Percentiles rank a stretch among this genome's conserved stretches.
These are phyloP conservation scores for Ooceraea biroi DNA, from an alignment of 1,140 invertebrate genomes.

Conservation along the genomic window DNA sequence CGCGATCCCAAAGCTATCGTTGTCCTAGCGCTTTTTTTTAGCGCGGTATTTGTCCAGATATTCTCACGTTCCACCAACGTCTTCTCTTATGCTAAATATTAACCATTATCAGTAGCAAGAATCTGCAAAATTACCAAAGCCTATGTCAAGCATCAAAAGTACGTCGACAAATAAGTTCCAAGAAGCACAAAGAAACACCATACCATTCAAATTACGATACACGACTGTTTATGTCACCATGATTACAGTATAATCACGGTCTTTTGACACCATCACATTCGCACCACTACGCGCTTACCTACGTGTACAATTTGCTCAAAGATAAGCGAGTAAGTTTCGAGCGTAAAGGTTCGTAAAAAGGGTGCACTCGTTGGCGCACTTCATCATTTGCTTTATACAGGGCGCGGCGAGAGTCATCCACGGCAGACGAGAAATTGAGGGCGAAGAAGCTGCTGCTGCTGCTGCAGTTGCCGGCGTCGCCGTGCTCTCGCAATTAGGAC, in stretches of 20 bases:
- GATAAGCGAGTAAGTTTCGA: constrained; percentile 11
- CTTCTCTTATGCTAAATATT: neutral
- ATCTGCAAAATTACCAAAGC: too few species aligned
- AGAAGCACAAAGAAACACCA: too few species aligned
- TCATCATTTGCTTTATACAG: constrained; percentile 44
- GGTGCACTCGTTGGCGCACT: neutral
- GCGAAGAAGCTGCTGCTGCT: constrained; percentile 32
- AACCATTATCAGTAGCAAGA: too few species aligned
- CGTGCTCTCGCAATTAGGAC: constrained; percentile 52
- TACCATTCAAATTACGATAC: too few species aligned
- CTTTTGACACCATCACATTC: too few species aligned
- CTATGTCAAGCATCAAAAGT: too few species aligned
- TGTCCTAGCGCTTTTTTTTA: constrained; percentile 1
- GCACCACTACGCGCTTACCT: too few species aligned
- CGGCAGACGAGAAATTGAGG: constrained; percentile 49
- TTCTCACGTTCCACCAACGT: neutral
- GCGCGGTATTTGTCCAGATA: constrained; percentile 12
- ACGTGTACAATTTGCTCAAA: constrained; percentile 30
- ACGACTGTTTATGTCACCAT: too few species aligned
- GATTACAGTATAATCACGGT: too few species aligned
- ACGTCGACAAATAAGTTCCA: too few species aligned
- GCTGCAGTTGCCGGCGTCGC: constrained; percentile 6
- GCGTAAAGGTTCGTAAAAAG: constrained; percentile 27
- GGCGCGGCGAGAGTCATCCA: constrained; percentile 34
- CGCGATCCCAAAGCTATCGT: constrained; percentile 15